Percentiles rank a stretch among this genome's conserved stretches.
phyloP scores from a whole-genome alignment of 2,888 invertebrate species.

The Conus canariensis region DNA sequence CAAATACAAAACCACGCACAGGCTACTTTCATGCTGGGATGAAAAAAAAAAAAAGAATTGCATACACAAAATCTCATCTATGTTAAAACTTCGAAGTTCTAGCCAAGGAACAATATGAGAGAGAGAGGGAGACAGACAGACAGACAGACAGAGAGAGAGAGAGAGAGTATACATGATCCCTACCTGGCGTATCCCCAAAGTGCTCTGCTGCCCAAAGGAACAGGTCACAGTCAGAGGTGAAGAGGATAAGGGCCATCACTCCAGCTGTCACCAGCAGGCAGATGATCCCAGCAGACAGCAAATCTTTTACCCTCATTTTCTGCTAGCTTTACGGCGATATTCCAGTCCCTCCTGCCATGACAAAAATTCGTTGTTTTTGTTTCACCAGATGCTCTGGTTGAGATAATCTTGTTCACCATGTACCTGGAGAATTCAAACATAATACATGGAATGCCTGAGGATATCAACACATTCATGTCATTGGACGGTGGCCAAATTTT shows the following conservation, averaged over 20 bases:
- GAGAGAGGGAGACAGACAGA: too few relatives aligned
- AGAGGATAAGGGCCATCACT: conserved; percentile 4
- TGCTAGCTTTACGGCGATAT: too few relatives aligned
- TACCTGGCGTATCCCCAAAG: conserved; percentile 35
- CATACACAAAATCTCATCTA: too few relatives aligned
- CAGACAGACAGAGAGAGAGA: too few relatives aligned
- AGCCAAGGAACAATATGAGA: too few relatives aligned
- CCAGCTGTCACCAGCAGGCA: background rate
- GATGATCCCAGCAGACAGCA: background rate
- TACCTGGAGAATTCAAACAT: background rate
- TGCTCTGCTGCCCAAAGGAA: conserved; percentile 37
- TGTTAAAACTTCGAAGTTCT: too few relatives aligned
- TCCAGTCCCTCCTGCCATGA: background rate
- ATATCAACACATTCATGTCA: background rate
- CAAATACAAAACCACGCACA: too few relatives aligned
- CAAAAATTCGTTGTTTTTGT: background rate
- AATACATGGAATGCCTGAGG: background rate
- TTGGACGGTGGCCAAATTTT: too few relatives aligned
- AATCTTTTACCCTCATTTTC: conserved; percentile 17
- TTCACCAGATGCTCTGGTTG: background rate
- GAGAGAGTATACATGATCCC: too few relatives aligned
- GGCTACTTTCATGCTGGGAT: too few relatives aligned
- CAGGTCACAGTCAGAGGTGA: conserved; percentile 34
- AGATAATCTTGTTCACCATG: background rate
- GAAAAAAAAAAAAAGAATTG: too few relatives aligned